Evolutionary conservation across 2,113 vertebrate species (phyloP).

Genomic region (Hyla sarda): DNA sequence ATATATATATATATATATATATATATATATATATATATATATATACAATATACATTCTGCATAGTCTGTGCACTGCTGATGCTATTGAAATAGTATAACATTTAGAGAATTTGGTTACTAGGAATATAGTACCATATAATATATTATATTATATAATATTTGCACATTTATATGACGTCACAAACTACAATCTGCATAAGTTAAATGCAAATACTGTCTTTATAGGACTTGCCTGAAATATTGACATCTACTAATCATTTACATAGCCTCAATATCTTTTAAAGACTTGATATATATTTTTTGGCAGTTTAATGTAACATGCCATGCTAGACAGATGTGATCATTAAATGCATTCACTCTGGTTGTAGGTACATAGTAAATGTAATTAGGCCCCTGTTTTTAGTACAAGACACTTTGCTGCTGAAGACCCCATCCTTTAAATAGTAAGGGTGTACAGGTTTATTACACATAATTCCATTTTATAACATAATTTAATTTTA

Average conservation of each 20-base stretch:
- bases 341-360: constrained; percentile 33
- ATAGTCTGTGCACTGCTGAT: background rate
- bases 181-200: background rate
- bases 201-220: background rate
- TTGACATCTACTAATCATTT: constrained; percentile 35
- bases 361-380: constrained; percentile 32
- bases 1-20: no score
- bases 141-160: no score
- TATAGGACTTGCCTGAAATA: background rate
- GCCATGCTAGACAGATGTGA: constrained; percentile 40
- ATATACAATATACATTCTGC: background rate
- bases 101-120: background rate
- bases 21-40: background rate
- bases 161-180: background rate
- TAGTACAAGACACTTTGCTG: constrained; percentile 14
- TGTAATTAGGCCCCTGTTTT: constrained; percentile 21
- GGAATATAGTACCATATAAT: background rate
- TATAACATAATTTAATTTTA: constrained; percentile 31
- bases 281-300: constrained; percentile 40
- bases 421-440: background rate
- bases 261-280: constrained; percentile 39
- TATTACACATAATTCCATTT: constrained; percentile 28
- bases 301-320: constrained; percentile 38
- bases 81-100: background rate
- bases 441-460: background rate